A percentile compares a stretch with the other conserved stretches of the same genome.
Evolutionary conservation across 2,797 vertebrate genomes (phyloP).

Genomic region (Sebastes wilsoni): DNA sequence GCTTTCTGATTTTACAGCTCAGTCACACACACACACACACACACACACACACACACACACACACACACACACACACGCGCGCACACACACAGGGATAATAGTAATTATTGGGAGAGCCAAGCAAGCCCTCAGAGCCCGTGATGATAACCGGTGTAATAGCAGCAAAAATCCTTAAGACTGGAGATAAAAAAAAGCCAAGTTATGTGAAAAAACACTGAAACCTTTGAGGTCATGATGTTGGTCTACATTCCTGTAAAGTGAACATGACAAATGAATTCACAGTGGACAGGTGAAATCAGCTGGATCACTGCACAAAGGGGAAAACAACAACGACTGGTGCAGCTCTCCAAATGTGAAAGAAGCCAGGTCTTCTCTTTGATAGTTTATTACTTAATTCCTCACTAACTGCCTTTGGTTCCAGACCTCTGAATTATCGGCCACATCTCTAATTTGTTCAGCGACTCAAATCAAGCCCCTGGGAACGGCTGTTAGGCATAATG

Average conservation of each 20-base stretch:
- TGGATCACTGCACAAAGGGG: not conserved
- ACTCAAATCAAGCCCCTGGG: not conserved
- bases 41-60: not conserved
- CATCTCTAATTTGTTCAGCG: not conserved
- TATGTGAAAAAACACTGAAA: not conserved
- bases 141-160: slow-evolving; percentile 8
- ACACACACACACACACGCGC: not conserved
- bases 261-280: not conserved
- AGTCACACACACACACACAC: not conserved
- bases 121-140: not conserved
- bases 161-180: not conserved
- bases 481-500: not conserved
- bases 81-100: slow-evolving; percentile 5
- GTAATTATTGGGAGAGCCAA: not conserved
- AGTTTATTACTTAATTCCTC: not conserved
- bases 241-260: not conserved
- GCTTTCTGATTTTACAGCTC: slow-evolving; percentile 61
- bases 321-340: not conserved
- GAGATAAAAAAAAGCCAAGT: not conserved
- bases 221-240: not conserved
- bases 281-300: not conserved
- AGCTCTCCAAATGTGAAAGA: not conserved
- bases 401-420: not conserved
- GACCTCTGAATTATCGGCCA: too few species aligned
- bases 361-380: not conserved